phyloP scores from a whole-genome alignment of 2,888 invertebrate species.

The Gastrophysa polygoni region DNA sequence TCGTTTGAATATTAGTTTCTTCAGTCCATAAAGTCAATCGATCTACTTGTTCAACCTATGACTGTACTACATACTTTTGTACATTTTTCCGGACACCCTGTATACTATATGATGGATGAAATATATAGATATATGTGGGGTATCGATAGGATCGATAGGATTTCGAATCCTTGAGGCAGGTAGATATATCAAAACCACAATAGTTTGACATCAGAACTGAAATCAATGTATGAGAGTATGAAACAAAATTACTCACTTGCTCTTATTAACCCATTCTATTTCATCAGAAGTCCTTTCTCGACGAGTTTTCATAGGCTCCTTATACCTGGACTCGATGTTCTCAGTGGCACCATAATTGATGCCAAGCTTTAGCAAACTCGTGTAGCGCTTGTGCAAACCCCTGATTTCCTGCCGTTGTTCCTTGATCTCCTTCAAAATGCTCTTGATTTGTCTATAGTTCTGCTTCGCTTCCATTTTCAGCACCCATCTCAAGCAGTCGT shows the following conservation, averaged over 20 bases:
- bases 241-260: background rate
- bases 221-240: too few species aligned
- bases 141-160: too few species aligned
- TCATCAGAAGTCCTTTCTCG: background rate
- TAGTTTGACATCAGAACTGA: too few species aligned
- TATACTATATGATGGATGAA: too few species aligned
- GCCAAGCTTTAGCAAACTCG: conserved; percentile 12
- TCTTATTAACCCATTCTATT: background rate
- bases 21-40: too few species aligned
- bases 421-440: conserved; percentile 30
- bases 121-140: too few species aligned
- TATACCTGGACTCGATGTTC: background rate
- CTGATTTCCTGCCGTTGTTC: conserved; percentile 28
- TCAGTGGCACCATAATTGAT: background rate
- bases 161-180: too few species aligned
- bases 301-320: background rate
- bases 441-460: conserved; percentile 32
- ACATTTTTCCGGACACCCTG: too few species aligned
- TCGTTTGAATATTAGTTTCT: too few species aligned
- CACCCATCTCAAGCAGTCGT: conserved; percentile 26
- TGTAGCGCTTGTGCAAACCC: conserved; percentile 13
- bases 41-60: too few species aligned
- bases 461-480: conserved; percentile 34
- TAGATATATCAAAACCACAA: too few species aligned
- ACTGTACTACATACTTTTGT: too few species aligned